A percentile compares a stretch with the other conserved stretches of the same genome.
phyloP scores from a whole-genome alignment of 92 coral and sea anemone species.

The Anthopleura xanthogrammica region DNA sequence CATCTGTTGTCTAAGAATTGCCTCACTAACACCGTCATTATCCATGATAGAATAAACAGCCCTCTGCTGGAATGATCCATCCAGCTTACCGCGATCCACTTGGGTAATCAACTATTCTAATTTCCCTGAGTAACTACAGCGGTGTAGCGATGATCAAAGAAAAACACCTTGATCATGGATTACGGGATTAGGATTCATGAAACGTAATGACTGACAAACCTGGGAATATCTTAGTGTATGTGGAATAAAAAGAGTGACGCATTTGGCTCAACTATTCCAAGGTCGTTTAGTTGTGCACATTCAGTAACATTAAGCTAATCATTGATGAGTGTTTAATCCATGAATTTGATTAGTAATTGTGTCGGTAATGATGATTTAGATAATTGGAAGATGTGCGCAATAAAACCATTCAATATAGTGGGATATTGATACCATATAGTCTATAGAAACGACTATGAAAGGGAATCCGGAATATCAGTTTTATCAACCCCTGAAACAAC shows the following conservation, averaged over 20 bases:
- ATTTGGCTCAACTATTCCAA: not conserved
- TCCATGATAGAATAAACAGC: not conserved
- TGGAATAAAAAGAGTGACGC: not conserved
- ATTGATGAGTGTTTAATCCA: not conserved
- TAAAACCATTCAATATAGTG: too few species aligned
- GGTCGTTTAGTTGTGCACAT: not conserved
- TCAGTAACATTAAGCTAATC: not conserved
- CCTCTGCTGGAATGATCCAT: not conserved
- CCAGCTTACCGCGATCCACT: not conserved
- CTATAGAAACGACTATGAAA: too few species aligned
- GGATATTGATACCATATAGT: too few species aligned
- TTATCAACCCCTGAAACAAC: too few species aligned
- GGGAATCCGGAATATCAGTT: too few species aligned
- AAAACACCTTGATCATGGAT: not conserved
- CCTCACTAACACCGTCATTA: constrained; percentile 1
- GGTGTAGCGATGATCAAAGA: not conserved
- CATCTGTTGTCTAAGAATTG: constrained; percentile 12
- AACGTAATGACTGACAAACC: constrained; percentile 1
- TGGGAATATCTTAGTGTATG: not conserved
- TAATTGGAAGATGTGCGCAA: too few species aligned
- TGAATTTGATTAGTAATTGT: not conserved
- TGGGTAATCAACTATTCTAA: not conserved
- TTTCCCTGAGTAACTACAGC: not conserved
- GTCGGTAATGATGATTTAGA: too few species aligned
- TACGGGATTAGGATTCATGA: not conserved